phyloP scores from a whole-genome alignment of 2,797 vertebrate species.

The Trichosurus vulpecula region DNA sequence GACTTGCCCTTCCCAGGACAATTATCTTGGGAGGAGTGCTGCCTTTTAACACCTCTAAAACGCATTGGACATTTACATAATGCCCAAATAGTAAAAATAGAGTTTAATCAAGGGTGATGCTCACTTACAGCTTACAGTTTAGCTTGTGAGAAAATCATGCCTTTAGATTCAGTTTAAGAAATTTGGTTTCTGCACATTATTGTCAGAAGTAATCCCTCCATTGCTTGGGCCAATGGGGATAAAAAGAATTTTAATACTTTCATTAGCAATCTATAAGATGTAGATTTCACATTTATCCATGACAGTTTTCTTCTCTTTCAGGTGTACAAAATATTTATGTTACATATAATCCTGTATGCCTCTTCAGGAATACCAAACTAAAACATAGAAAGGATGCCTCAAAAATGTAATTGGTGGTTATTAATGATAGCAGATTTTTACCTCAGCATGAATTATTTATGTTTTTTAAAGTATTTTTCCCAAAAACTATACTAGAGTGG shows the following conservation, averaged over 20 bases:
- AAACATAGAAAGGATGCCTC: slow-evolving; percentile 38
- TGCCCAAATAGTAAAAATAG: neutral
- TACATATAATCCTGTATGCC: slow-evolving; percentile 2
- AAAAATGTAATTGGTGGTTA: slow-evolving; percentile 13
- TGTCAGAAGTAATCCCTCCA: slow-evolving; percentile 31
- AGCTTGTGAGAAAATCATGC: slow-evolving; percentile 24
- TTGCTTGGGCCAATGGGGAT: slow-evolving; percentile 18
- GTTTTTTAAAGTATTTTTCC: slow-evolving; percentile 52
- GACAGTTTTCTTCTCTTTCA: neutral
- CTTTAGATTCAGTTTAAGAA: slow-evolving; percentile 40
- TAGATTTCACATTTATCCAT: slow-evolving; percentile 43
- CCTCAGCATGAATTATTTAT: slow-evolving; percentile 44
- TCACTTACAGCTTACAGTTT: slow-evolving; percentile 16
- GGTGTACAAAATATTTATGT: slow-evolving; percentile 42
- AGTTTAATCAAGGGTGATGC: neutral
- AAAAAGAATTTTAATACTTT: slow-evolving; percentile 51
- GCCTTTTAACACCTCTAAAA: neutral
- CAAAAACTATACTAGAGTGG: slow-evolving; percentile 46
- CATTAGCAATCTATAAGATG: neutral
- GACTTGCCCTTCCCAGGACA: neutral
- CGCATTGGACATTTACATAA: neutral
- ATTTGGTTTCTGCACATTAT: slow-evolving; percentile 41
- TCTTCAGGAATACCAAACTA: slow-evolving; percentile 5
- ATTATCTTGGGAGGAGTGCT: neutral
- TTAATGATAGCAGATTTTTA: slow-evolving; percentile 7